These are phyloP conservation scores for Pollenia angustigena DNA, from an alignment of 2,888 invertebrate genomes.

Conservation along the genomic window DNA sequence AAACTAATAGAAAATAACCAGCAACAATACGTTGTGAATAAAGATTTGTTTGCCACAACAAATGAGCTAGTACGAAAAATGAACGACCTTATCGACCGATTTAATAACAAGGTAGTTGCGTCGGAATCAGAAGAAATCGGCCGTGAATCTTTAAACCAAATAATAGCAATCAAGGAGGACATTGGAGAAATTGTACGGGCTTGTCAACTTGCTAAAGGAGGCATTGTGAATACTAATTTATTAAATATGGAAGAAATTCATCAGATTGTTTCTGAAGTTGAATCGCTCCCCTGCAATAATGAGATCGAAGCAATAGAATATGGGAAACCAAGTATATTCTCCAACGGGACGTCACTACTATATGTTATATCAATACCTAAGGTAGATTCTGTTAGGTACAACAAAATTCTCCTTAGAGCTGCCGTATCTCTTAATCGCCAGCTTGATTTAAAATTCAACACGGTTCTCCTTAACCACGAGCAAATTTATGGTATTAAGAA, in stretches of 20 bases:
- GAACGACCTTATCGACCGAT: background rate
- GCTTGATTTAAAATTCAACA: background rate
- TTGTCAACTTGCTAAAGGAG: slow-evolving; percentile 1
- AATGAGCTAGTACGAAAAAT: background rate
- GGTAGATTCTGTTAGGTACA: background rate
- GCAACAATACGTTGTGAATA: slow-evolving; percentile 4
- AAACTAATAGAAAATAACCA: background rate
- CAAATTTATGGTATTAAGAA: background rate
- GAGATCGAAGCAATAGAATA: slow-evolving; percentile 22
- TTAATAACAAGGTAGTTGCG: background rate
- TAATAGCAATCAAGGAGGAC: slow-evolving; percentile 2
- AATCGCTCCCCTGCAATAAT: slow-evolving; percentile 14
- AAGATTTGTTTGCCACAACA: background rate
- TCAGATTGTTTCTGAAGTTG: background rate
- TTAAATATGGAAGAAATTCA: slow-evolving; percentile 23
- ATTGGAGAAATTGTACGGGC: slow-evolving; percentile 3
- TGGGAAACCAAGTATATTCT: slow-evolving; percentile 7
- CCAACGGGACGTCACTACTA: slow-evolving; percentile 7
- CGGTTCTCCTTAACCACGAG: slow-evolving; percentile 2
- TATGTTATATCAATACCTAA: slow-evolving; percentile 13
- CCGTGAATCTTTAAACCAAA: background rate
- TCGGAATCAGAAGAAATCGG: background rate
- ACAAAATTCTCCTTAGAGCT: slow-evolving; percentile 14
- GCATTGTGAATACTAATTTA: slow-evolving; percentile 9
- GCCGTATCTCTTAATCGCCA: background rate